phyloP scores from a whole-genome alignment of 1,140 invertebrate genomes.

The Euwallacea fornicatus region DNA sequence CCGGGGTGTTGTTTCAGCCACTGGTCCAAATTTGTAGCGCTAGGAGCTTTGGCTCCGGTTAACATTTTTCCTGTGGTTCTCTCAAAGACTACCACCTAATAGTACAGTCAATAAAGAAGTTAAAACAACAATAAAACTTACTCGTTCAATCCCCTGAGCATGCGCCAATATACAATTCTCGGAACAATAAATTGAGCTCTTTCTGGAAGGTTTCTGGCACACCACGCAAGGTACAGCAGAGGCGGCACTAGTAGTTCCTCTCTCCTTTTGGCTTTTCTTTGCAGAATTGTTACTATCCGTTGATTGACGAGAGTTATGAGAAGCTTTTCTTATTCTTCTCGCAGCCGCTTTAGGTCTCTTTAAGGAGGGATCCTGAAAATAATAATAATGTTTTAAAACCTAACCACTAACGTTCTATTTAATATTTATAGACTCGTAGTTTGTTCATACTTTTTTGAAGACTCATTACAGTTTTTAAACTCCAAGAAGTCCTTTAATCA shows the following conservation, averaged over 20 bases:
- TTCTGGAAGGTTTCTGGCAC: conserved; percentile 70
- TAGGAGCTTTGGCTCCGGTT: conserved; percentile 76
- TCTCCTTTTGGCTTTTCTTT: conserved; percentile 29
- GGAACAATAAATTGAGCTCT: conserved; percentile 82
- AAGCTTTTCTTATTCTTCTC: conserved; percentile 51
- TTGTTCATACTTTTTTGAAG: too few species aligned
- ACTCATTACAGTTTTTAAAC: too few species aligned
- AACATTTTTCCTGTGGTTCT: conserved; percentile 74
- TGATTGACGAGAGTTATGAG: conserved; percentile 45
- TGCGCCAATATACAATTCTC: conserved; percentile 84
- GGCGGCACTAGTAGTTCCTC: neutral
- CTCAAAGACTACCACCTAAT: conserved; percentile 70
- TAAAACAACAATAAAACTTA: conserved; percentile 47
- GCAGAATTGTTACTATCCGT: conserved; percentile 45
- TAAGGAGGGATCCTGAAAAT: conserved; percentile 46
- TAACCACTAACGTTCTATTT: too few species aligned
- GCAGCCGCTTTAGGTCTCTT: conserved; percentile 50
- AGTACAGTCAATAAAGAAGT: neutral
- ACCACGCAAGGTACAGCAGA: conserved; percentile 62
- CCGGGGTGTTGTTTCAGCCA: conserved; percentile 87
- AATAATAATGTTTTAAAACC: neutral
- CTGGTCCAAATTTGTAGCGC: conserved; percentile 70
- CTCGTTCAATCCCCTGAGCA: conserved; percentile 69
- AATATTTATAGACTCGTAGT: too few species aligned
- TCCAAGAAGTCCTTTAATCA: too few species aligned